Conservation (phyloP, 64 coral and sea anemone genomes). For the Hydrozoanthus tunicans region DNA sequence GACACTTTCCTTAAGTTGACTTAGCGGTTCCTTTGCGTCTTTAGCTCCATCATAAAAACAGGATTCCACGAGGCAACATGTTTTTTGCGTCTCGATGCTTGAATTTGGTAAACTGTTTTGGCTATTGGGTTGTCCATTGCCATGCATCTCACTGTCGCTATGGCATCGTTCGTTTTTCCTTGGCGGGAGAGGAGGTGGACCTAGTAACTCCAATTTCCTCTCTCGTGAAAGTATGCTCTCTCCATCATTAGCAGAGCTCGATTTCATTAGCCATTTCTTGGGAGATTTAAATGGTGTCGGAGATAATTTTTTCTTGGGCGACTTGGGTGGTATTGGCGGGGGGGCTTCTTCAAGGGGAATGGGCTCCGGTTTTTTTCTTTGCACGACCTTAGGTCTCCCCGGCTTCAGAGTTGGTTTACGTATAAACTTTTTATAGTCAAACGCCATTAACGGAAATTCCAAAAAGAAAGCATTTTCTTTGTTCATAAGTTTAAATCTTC, state of each 20-base stretch:
- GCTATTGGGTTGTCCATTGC: background rate
- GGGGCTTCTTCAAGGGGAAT: constrained; percentile 8
- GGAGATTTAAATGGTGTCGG: constrained; percentile 10
- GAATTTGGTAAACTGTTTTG: background rate
- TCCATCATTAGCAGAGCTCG: constrained; percentile 4
- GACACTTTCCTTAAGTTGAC: background rate
- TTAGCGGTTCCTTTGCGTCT: background rate
- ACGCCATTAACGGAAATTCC: constrained; percentile 46
- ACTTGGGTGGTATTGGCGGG: constrained; percentile 45
- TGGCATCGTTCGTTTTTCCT: constrained; percentile 2
- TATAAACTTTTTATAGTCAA: constrained; percentile 52
- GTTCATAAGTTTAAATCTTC: constrained; percentile 51
- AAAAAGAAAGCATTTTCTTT: constrained; percentile 52
- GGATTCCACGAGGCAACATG: background rate
- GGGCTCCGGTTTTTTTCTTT: background rate
- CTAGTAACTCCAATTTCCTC: background rate
- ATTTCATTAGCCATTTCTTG: constrained; percentile 33
- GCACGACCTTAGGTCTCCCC: constrained; percentile 10
- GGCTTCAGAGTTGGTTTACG: constrained; percentile 20
- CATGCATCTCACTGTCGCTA: constrained; percentile 17
- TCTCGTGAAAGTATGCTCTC: background rate
- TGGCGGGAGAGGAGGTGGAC: constrained; percentile 39
- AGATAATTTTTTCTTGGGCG: constrained; percentile 35
- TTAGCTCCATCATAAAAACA: background rate
- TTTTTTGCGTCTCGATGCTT: background rate